Conservation (phyloP, 2,888 invertebrate species). For the Villa cingulata region DNA sequence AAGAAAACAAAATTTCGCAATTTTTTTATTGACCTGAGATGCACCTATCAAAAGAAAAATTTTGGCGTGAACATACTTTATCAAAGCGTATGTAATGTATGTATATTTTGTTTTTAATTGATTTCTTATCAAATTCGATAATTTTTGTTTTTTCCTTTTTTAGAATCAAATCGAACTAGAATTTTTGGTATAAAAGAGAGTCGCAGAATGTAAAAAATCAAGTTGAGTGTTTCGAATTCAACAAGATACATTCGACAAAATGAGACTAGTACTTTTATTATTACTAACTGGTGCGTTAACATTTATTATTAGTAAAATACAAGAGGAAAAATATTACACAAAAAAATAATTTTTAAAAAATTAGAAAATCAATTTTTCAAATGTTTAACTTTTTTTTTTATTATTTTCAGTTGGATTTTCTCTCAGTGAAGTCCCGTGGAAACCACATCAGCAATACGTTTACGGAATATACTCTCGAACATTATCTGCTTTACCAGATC, state of each 20-base stretch:
- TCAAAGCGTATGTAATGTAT: too few species aligned
- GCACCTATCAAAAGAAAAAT: too few species aligned
- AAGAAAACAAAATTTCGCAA: too few species aligned
- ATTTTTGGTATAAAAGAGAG: background rate
- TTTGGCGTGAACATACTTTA: too few species aligned
- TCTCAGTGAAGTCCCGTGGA: slow-evolving; percentile 36
- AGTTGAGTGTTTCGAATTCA: background rate
- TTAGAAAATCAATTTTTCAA: background rate
- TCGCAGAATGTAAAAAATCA: background rate
- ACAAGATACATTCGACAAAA: background rate
- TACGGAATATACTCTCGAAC: slow-evolving; percentile 47
- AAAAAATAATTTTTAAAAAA: background rate
- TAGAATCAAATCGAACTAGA: too few species aligned
- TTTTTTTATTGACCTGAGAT: background rate
- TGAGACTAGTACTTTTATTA: background rate
- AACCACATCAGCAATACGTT: slow-evolving; percentile 42
- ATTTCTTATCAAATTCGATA: too few species aligned
- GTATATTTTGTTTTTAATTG: too few species aligned
- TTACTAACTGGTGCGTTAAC: background rate
- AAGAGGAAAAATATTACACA: too few species aligned
- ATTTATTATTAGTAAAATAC: too few species aligned
- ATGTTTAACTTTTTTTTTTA: background rate
- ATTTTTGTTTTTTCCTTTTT: too few species aligned
- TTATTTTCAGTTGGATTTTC: slow-evolving; percentile 25
- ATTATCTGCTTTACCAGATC: slow-evolving; percentile 43